A percentile compares a stretch with the other conserved stretches of the same genome.
Conservation (phyloP, 2,113 vertebrate species). For the Limanda limanda region DNA sequence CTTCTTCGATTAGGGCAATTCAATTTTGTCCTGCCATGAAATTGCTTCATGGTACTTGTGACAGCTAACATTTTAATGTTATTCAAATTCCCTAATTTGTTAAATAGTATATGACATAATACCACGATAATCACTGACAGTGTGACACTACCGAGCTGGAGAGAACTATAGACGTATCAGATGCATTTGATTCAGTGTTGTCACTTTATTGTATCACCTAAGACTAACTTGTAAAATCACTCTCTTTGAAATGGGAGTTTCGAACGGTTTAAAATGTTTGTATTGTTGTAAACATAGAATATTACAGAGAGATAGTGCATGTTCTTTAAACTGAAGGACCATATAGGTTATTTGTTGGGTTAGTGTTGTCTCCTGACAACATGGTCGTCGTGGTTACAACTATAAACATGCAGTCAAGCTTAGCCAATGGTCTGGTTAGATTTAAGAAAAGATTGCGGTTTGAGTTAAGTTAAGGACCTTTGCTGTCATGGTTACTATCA, state of each 20-base stretch:
- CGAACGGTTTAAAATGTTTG: too few species aligned
- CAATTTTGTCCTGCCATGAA: conserved; percentile 11
- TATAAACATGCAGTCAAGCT: neutral
- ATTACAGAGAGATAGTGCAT: too few species aligned
- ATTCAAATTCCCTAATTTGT: conserved; percentile 1
- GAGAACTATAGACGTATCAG: neutral
- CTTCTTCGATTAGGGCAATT: neutral
- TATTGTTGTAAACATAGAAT: too few species aligned
- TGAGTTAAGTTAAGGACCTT: neutral
- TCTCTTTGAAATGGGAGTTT: too few species aligned
- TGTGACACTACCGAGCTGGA: neutral
- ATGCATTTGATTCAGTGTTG: neutral
- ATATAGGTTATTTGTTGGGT: too few species aligned
- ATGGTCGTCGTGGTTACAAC: neutral
- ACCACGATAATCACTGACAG: neutral
- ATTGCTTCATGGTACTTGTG: conserved; percentile 19
- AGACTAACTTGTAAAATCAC: too few species aligned
- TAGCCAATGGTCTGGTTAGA: neutral
- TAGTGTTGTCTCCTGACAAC: neutral
- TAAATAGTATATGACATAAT: conserved; percentile 4
- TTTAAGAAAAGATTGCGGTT: neutral
- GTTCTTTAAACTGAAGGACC: too few species aligned
- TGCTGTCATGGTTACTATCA: neutral
- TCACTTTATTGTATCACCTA: neutral
- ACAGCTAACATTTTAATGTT: neutral